Base-by-base conservation (phyloP, 2,888 invertebrate genomes). In the Synanthedon myopaeformis region DNA sequence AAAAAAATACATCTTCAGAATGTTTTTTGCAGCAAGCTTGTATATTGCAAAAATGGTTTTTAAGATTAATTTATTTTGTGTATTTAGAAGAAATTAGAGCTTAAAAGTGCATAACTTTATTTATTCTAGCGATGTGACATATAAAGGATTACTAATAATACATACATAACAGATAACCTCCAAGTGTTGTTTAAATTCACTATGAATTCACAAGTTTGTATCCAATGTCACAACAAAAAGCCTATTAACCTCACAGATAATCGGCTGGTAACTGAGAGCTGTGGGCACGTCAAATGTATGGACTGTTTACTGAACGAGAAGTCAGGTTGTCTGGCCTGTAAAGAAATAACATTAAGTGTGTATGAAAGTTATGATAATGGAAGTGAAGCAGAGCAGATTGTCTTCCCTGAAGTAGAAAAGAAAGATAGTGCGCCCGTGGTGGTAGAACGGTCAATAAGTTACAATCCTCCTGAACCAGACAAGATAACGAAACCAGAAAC, bases 271-370 rank as follows among this genome's bases (percentile, higher is more conserved):
- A 91, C 91, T 52, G 94, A 94, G 70, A 89, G 88, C 52, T 94
- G 94, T 74, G 94, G 94, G 3, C 94, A 94, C 72, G 87, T 88
- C 54, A 94, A 94, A 77, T 94, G 94, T 74, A 90, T 94, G 63
- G 79, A 89, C 59, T 94, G 94, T 70, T 81, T 94, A 49, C 70
- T 94, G 41, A 81, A 87, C 17, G 94, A 94, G 69, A 92, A 90
- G 60, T 77, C 87, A 42, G 91, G 91, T 12, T 94, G 94, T 67
- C 76, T 82, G 58, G 88, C 89, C 60, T 92, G 92, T 66, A 49
- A 49, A 49, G 45, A 45, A 13, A 6, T 14, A 45, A 45, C 10
- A 45, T 14, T 14, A 45, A 45, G 14, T 35, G 35, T 35, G 12
- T 45, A 45, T 45, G 45, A n/a, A n/a, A 45, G 13, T 14, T 45